Evolutionary conservation across 2,797 vertebrate genomes (phyloP), one percentile per base, ranked within the genome.

Genomic region (Strix occidentalis): DNA sequence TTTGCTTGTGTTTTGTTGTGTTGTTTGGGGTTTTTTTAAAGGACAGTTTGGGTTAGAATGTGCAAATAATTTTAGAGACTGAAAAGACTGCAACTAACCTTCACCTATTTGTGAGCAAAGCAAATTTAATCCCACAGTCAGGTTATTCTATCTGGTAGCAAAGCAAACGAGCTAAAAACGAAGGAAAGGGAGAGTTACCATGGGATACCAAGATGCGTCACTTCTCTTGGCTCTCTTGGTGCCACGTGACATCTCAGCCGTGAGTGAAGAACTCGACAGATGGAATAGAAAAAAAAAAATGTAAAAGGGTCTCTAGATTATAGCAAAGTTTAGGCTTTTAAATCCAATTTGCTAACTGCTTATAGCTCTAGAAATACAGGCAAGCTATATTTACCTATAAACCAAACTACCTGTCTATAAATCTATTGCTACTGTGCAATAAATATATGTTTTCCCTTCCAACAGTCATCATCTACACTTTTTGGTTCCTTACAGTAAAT

Each of bases 131-230:
- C n/a, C 69, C 61, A 39, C 65, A 33, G 58, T 14, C 80, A 48
- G 57, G 69, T 83, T 88, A 50, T 81, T 84, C 68, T 11, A 8
- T 39, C 83, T 64, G 69, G 76, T n/a, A 94, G 85, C 90, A 61
- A 31, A 81, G 88, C 54, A 81, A 65, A 76, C 0, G 26, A 94
- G 83, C 85, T 94, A 57, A 78, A 95, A 87, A 57, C 1, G 25
- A 87, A 92, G 81, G 76, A 16, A 89, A 87, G 65, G 53, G n/a
- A 93, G 94, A 95, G 95, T 95, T 95, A 95, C 93, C 90, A 95
- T 78, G 93, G 95, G 96, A 95, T 74, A 96, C 90, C 72, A 15
- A 51, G 94, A 90, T 95, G 83, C 33, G 61, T 95, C 95, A 95
- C 90, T 86, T 20, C 83, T 94, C 84, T 87, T 91, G 93, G 83